Evolutionary conservation across 2,888 invertebrate species (phyloP), one percentile per base, ranked within the genome.

Genomic region (Pyrgus malvae): DNA sequence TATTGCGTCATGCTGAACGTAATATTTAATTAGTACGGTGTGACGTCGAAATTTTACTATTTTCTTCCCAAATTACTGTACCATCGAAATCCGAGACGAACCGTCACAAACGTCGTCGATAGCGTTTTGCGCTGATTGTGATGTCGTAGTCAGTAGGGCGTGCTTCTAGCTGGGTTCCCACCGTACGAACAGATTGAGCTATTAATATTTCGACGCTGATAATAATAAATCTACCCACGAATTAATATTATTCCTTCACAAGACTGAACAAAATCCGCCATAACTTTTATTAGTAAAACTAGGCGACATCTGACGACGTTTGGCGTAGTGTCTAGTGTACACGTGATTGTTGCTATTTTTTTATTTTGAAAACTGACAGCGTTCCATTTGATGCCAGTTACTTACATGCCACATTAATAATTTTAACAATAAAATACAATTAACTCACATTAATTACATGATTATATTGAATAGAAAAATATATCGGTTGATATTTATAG

Each of bases 181-280:
- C 79, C 74, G 69, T 76, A 70, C 71, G 67, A 79, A 80, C 70
- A 72, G 74, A 76, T 73, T 71, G 69, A 72, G 70, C 68, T 76
- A 76, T 74, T 74, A 77, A 78, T 80, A 77, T 76, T 83, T 80
- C 74, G 72, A 80, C 80, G 77, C 77, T 79, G 78, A 71, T 78
- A 75, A 75, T 79, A 76, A 76, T 76, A 80, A 83, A 81, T 81
- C 87, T 89, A 90, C 89, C 90, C 85, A 83, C 89, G 73, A 88
- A 83, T 76, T 79, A 76, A 60, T 59, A 72, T 75, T 80, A 80
- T 83, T 83, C 79, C 77, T 80, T 76, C 70, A 80, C 84, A 84
- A 83, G 80, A 79, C 67, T 79, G 80, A 80, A 83, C 77, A 82
- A 85, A 80, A 85, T 89, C 83, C 84, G 85, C 90, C 89, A 90